These are phyloP conservation scores for Netelia inedita DNA, from an alignment of 2,888 invertebrate species.

Conservation along the genomic window DNA sequence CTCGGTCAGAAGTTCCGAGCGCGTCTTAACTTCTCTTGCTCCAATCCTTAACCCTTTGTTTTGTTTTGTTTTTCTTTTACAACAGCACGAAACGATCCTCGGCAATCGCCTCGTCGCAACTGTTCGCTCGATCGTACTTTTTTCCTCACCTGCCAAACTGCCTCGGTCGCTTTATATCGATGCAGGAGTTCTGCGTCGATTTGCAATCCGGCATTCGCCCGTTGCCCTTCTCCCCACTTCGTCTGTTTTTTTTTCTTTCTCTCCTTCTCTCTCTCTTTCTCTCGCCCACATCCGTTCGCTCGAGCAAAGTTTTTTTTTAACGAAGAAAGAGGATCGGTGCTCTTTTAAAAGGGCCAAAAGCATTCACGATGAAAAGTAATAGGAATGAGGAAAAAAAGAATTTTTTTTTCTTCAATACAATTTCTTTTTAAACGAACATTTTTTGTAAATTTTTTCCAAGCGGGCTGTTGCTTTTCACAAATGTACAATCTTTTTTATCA, in stretches of 20 bases:
- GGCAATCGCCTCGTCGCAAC: conserved; percentile 33
- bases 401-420: no score
- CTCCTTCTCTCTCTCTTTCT: background rate
- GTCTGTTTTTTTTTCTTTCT: background rate
- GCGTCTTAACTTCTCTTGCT: conserved; percentile 23
- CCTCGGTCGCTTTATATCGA: conserved; percentile 16
- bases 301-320: background rate
- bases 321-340: background rate
- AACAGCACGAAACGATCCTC: background rate
- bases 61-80: conserved; percentile 2
- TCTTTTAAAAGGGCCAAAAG: no score
- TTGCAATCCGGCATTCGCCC: conserved; percentile 11
- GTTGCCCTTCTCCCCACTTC: background rate
- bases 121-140: conserved; percentile 31
- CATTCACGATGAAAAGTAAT: background rate
- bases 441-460: no score
- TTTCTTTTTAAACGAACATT: no score
- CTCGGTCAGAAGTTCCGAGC: conserved; percentile 45
- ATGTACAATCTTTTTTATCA: no score
- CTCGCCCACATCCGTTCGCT: background rate
- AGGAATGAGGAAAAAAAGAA: no score
- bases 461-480: no score
- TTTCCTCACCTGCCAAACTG: conserved; percentile 38
- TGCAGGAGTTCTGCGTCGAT: background rate
- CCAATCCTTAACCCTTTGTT: conserved; percentile 26